Base-by-base conservation (phyloP, 2,797 vertebrate genomes). In the Xiphorhynchus erythropygius region DNA sequence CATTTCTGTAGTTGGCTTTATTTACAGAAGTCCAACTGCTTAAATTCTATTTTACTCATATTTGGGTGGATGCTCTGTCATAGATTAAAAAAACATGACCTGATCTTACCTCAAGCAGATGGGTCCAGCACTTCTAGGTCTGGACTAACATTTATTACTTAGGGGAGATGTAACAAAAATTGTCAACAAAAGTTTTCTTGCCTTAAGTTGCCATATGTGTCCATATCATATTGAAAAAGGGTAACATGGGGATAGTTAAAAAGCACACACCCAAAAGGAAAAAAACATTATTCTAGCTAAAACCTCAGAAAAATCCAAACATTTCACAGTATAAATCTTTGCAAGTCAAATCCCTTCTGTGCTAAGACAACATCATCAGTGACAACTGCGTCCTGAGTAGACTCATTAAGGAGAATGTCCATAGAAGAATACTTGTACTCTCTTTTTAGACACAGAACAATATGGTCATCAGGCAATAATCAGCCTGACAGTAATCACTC, bases 381-480 rank as follows among this genome's bases (percentile, higher is more conserved):
- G 42, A 35, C 32, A 85, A 49, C 79, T 50, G 22, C 0, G 0
- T 53, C 63, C 74, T 84, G 44, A 79, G 77, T 52, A 57, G 63
- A 56, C 35, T 81, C 62, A 55, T 81, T 73, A 78, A 73, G 50
- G 32, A 68, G 39, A 88, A 85, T 33, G 22, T 4, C 62, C 44
- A 28, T 1, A 47, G 44, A 87, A 90, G 33, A 69, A 67, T 30
- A 74, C 47, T 78, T 5, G 4, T 71, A 41, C 27, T 42, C 13
- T 70, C 82, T 44, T 89, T 52, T 67, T 37, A 65, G 76, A 30
- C 5, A 18, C 33, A 90, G 91, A 93, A 86, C 84, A 92, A 90
- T 90, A 50, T 35, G 76, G 82, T 75, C 92, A 91, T 96, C 91
- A 96, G 91, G 73, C 84, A 85, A 62, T 78, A 87, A 92, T 93